Conservation (phyloP, 2,113 vertebrate genomes). For the Chamaea fasciata region DNA sequence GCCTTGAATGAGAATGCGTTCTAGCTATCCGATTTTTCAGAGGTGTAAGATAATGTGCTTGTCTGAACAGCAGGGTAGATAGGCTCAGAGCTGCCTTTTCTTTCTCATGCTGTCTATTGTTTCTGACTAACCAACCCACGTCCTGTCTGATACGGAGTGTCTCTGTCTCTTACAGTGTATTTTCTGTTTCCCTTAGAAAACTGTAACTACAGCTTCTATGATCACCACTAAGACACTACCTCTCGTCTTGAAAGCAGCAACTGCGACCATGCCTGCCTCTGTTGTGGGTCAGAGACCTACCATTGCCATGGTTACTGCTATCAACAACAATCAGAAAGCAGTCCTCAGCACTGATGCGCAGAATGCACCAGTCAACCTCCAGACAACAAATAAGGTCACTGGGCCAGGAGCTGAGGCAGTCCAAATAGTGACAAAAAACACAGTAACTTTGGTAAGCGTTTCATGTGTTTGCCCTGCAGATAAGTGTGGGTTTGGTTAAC, state of each 20-base stretch:
- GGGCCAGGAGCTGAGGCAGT: conserved; percentile 88
- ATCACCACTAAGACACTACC: conserved; percentile 97
- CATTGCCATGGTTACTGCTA: conserved; percentile 95
- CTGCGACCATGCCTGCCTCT: conserved; percentile 86
- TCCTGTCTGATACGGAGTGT: conserved; percentile 30
- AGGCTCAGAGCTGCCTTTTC: conserved; percentile 37
- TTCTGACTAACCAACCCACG: conserved; percentile 35
- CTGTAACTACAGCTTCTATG: conserved; percentile 93
- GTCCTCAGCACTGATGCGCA: conserved; percentile 84
- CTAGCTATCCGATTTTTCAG: neutral
- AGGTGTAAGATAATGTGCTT: neutral
- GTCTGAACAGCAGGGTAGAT: conserved; percentile 1
- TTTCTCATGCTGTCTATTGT: conserved; percentile 25
- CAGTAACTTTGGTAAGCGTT: conserved; percentile 90
- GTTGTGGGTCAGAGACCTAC: conserved; percentile 90
- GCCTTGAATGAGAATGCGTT: neutral
- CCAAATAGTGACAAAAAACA: conserved; percentile 93
- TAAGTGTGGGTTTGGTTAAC: neutral
- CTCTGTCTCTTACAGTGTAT: conserved; percentile 59
- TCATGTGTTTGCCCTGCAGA: neutral
- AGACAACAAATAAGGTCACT: conserved; percentile 91
- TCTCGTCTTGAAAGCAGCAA: conserved; percentile 98
- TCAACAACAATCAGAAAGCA: conserved; percentile 91
- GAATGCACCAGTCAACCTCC: conserved; percentile 92
- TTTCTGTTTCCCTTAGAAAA: conserved; percentile 83